Evolutionary conservation across 2,888 invertebrate species (phyloP).

Genomic region (Syrista parreyssii): DNA sequence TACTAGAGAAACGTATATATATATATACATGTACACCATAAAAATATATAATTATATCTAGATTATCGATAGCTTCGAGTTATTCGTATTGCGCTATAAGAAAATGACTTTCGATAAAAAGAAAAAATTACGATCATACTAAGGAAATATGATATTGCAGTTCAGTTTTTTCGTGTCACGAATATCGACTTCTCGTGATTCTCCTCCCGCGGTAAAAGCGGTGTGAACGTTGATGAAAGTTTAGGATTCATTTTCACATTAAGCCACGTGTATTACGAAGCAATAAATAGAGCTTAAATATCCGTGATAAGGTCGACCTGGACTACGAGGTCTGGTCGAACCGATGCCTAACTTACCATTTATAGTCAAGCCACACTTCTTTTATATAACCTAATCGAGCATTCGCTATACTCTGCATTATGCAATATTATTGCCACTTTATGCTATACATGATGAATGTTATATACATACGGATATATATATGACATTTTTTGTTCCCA

Average conservation of each 20-base stretch:
- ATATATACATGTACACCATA: background rate
- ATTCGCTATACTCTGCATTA: too few species aligned
- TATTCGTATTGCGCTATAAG: background rate
- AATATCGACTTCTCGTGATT: background rate
- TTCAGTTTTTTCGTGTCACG: background rate
- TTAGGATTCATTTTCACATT: conserved; percentile 40
- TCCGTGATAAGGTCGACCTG: conserved; percentile 51
- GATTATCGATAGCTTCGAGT: background rate
- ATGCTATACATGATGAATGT: too few species aligned
- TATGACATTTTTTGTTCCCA: too few species aligned
- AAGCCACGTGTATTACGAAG: conserved; percentile 56
- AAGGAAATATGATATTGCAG: background rate
- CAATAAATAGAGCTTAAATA: conserved; percentile 61
- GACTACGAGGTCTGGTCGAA: background rate
- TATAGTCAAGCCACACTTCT: too few species aligned
- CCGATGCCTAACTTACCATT: background rate
- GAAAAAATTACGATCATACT: too few species aligned
- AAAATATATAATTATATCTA: background rate
- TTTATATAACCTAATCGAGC: too few species aligned
- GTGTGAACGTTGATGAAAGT: conserved; percentile 11
- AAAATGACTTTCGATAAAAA: too few species aligned
- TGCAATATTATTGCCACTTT: too few species aligned
- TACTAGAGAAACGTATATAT: too few species aligned
- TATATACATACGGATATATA: too few species aligned
- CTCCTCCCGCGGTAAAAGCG: background rate